These are phyloP conservation scores for Priocnemis perturbator DNA, from an alignment of 2,888 invertebrate genomes.

Conservation along the genomic window DNA sequence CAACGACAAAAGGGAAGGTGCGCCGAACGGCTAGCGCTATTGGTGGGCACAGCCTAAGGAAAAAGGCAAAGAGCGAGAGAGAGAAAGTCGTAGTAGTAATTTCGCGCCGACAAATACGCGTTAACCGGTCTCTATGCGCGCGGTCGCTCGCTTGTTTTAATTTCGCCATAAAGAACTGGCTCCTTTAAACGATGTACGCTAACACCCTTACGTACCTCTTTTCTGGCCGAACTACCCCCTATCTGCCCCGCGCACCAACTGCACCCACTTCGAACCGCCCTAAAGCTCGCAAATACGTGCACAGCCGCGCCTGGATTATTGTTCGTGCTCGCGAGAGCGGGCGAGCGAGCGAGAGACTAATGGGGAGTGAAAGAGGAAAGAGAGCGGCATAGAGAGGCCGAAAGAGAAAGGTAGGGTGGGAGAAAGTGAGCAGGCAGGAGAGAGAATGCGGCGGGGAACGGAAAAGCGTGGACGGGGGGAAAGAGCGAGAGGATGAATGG, in stretches of 20 bases:
- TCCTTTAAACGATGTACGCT: constrained; percentile 63
- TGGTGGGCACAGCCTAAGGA: too few species aligned
- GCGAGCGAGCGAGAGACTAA: constrained; percentile 4
- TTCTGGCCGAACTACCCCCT: constrained; percentile 29
- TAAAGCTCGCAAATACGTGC: constrained; percentile 50
- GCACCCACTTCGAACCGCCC: constrained; percentile 28
- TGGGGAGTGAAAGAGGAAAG: constrained; percentile 7
- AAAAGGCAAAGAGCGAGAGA: not conserved
- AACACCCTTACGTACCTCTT: constrained; percentile 40
- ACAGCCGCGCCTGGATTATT: constrained; percentile 52
- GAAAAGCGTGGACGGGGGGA: not conserved
- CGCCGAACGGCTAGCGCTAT: too few species aligned
- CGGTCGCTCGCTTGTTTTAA: constrained; percentile 60
- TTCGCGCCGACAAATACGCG: constrained; percentile 38
- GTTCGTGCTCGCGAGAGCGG: constrained; percentile 39
- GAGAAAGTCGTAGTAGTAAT: constrained; percentile 28
- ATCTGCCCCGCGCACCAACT: constrained; percentile 30
- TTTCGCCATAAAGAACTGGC: constrained; percentile 59
- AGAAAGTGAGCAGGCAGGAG: constrained; percentile 4
- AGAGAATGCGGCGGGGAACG: constrained; percentile 2
- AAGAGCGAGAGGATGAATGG: constrained; percentile 43
- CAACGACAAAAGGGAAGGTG: too few species aligned
- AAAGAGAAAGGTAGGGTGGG: constrained; percentile 4
- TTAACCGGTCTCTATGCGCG: constrained; percentile 41
- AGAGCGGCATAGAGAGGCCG: constrained; percentile 12